Base-by-base conservation (phyloP, 1,140 invertebrate genomes). In the Ceratitis capitata region DNA sequence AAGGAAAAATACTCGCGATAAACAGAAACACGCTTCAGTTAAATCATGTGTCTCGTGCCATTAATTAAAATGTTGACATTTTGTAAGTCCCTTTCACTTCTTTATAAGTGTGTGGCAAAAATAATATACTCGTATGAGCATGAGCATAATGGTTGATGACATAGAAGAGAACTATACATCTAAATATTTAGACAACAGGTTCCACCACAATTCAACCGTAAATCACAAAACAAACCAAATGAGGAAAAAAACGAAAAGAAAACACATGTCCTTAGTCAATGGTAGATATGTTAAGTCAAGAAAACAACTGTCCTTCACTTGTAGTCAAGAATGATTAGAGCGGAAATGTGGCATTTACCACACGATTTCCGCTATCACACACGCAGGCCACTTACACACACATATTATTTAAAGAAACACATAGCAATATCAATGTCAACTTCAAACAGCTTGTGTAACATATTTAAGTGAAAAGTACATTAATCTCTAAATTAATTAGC, bases 51-150 rank as follows among this genome's bases (percentile, higher is more conserved):
- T 45, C 69, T n/a, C 69, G 42, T 78, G 69, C 69, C 42, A 78
- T 78, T 78, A 78, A 78, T 78, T 78, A 45, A 45, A 78, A 78
- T 78, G 35, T 42, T 78, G 69, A 78, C 69, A 45, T 78, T 78
- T 78, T 78, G 69, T 78, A 78, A 78, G 39, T n/a, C 69, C 23
- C 14, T 39, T 39, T 78, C 32, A 47, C n/a, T n/a, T n/a, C n/a
- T n/a, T n/a, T n/a, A 19, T 78, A 42, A 78, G 42, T 78, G 45
- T 45, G 39, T 78, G 32, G 58, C 23, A 61, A 29, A 32, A 26
- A 69, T 32, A 69, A n/a, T n/a, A n/a, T n/a, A n/a, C n/a, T n/a
- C n/a, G n/a, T 14, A 69, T 69, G 61, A 19, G 32, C 58, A 61
- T 26, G 29, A 26, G 26, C 58, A 32, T 29, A 69, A 69, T 69